Evolutionary conservation across 2,113 vertebrate species (phyloP).

Genomic region (Tyto alba): DNA sequence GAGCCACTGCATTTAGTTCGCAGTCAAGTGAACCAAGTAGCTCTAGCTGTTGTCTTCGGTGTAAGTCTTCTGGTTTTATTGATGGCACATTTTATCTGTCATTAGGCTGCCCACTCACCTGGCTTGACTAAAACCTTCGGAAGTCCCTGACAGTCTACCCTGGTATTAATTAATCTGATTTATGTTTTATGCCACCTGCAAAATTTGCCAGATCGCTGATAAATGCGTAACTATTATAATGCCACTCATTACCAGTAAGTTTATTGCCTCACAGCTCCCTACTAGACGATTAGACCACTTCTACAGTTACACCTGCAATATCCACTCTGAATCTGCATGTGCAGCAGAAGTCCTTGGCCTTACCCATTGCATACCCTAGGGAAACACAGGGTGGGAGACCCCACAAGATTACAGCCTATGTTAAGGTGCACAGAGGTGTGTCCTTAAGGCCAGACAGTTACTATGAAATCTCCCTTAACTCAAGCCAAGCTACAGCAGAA

Average conservation of each 20-base stretch:
- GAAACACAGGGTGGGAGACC: neutral
- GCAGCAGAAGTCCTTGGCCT: neutral
- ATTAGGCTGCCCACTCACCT: neutral
- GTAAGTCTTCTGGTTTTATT: neutral
- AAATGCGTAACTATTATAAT: accelerated
- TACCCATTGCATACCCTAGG: accelerated
- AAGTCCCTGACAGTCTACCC: neutral
- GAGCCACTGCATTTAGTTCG: neutral
- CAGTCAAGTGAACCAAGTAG: neutral
- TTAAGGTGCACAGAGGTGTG: neutral
- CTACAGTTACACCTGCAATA: accelerated
- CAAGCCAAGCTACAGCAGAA: neutral
- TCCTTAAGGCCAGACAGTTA: neutral
- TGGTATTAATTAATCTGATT: neutral
- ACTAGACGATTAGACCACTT: accelerated
- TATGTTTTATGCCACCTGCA: neutral
- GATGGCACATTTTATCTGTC: neutral
- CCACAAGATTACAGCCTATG: neutral
- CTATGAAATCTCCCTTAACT: neutral
- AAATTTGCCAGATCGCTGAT: neutral
- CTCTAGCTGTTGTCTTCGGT: neutral
- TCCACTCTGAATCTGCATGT: accelerated
- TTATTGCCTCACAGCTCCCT: neutral
- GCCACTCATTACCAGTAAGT: neutral
- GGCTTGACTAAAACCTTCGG: neutral